These are phyloP conservation scores for Trachymyrmex septentrionalis DNA, from an alignment of 1,140 invertebrate species.

Conservation along the genomic window DNA sequence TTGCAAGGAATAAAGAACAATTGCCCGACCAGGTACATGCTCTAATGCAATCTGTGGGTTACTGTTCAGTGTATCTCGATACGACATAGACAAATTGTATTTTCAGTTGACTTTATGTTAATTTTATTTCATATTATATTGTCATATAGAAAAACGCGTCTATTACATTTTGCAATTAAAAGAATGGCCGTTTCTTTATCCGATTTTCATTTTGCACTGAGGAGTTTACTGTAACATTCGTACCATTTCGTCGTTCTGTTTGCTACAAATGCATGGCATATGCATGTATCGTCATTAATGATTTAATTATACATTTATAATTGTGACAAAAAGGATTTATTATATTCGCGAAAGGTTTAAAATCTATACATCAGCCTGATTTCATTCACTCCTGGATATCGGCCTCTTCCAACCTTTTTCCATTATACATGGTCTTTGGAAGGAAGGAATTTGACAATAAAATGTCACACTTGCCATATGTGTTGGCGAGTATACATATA, in stretches of 20 bases:
- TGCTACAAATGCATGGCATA: background rate
- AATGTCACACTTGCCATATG: too few relatives aligned
- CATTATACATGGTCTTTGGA: too few relatives aligned
- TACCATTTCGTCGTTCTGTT: background rate
- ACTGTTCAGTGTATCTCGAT: conserved; percentile 63
- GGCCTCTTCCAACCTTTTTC: too few relatives aligned
- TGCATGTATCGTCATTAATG: background rate
- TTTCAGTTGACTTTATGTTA: conserved; percentile 35
- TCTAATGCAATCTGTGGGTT: conserved; percentile 49
- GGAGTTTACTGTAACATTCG: background rate
- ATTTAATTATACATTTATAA: background rate
- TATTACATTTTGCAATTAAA: conserved; percentile 22
- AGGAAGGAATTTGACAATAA: too few relatives aligned
- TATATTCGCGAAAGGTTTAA: background rate
- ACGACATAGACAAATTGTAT: conserved; percentile 16
- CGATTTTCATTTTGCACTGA: background rate
- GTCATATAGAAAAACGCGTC: background rate
- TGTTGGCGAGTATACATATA: too few relatives aligned
- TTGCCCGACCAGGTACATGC: conserved; percentile 75
- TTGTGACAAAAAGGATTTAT: background rate
- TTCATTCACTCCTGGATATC: too few relatives aligned
- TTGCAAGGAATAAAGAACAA: conserved; percentile 67
- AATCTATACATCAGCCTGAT: background rate
- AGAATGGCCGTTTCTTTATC: conserved; percentile 47
- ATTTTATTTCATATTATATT: conserved; percentile 43